Conservation (phyloP, 2,888 invertebrate genomes). For the Drymonia ruficornis region DNA sequence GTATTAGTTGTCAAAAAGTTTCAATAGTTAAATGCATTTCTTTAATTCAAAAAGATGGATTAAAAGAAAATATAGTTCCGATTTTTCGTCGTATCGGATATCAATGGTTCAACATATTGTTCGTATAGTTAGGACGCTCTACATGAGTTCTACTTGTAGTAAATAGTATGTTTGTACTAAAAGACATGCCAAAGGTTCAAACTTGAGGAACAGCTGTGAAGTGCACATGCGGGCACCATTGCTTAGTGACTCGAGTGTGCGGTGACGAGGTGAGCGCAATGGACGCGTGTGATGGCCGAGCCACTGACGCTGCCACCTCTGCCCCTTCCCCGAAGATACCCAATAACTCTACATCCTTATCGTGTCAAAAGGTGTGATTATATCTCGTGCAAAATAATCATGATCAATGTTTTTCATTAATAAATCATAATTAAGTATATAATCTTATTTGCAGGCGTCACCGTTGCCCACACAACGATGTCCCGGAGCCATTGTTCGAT, state of each 20-base stretch:
- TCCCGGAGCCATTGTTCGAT: slow-evolving; percentile 85
- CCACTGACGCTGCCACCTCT: slow-evolving; percentile 74
- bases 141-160: not conserved
- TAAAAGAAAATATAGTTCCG: too few relatives aligned
- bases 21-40: too few relatives aligned
- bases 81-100: too few relatives aligned
- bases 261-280: slow-evolving; percentile 58
- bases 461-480: slow-evolving; percentile 91
- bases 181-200: slow-evolving; percentile 13
- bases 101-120: too few relatives aligned
- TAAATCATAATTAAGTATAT: not conserved
- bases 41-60: too few relatives aligned
- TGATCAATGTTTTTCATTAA: not conserved
- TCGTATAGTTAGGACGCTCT: too few relatives aligned
- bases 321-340: slow-evolving; percentile 67
- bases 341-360: slow-evolving; percentile 71
- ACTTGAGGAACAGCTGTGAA: slow-evolving; percentile 36
- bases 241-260: slow-evolving; percentile 40
- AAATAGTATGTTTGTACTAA: slow-evolving; percentile 4
- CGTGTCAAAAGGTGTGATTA: slow-evolving; percentile 68
- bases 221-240: slow-evolving; percentile 40
- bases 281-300: slow-evolving; percentile 77
- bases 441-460: slow-evolving; percentile 87
- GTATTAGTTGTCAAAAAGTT: too few relatives aligned
- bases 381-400: slow-evolving; percentile 2